These are phyloP conservation scores for Marisa cornuarietis DNA, from an alignment of 1,140 invertebrate species.

Conservation along the genomic window DNA sequence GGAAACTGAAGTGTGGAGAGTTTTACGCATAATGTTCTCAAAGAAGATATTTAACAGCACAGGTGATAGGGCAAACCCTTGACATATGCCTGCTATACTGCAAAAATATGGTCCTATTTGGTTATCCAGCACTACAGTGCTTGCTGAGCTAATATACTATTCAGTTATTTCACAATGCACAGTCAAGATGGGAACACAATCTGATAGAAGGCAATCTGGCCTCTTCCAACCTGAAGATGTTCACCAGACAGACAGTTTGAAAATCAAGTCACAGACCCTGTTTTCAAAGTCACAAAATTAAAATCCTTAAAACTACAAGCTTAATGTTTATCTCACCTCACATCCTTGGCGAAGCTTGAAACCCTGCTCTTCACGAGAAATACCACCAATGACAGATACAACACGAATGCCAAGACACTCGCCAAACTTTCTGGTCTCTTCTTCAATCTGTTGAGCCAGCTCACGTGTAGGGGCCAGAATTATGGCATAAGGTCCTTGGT, in stretches of 20 bases:
- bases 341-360: slow-evolving; percentile 95
- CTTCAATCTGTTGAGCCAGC: slow-evolving; percentile 99
- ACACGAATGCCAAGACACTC: slow-evolving; percentile 93
- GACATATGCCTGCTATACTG: no score
- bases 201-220: neutral
- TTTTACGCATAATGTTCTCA: no score
- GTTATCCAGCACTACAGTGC: no score
- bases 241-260: neutral
- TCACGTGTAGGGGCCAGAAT: slow-evolving; percentile 99
- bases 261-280: neutral
- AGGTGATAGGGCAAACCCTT: no score
- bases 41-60: no score
- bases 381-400: slow-evolving; percentile 96
- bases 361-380: slow-evolving; percentile 98
- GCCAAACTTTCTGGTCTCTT: slow-evolving; percentile 98
- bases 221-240: neutral
- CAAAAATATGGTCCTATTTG: no score
- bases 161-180: no score
- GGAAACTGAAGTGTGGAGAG: no score
- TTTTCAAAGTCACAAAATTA: neutral
- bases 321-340: slow-evolving; percentile 73
- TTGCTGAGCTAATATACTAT: no score
- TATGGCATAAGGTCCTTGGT: slow-evolving; percentile 96
- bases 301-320: neutral
- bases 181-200: no score